Conservation (phyloP, 2,113 vertebrate species). For the Macrotus californicus region DNA sequence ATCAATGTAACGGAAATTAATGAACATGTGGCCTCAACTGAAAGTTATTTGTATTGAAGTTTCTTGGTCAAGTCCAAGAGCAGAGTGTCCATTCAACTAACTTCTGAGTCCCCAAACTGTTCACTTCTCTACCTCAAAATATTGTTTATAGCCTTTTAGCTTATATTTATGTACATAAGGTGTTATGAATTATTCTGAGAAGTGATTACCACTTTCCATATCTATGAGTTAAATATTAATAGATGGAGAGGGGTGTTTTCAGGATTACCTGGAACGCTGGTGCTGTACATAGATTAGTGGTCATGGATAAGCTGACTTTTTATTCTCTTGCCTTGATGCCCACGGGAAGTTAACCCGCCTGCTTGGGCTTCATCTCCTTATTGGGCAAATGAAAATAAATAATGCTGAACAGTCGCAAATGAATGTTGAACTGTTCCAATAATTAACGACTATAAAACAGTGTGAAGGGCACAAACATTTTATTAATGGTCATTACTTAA, state of each 20-base stretch:
- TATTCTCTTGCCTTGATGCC: not conserved
- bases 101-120: not conserved
- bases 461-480: conserved; percentile 33
- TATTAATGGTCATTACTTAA: conserved; percentile 48
- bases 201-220: not conserved
- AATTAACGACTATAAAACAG: conserved; percentile 33
- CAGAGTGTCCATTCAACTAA: not conserved
- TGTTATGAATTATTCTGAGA: not conserved
- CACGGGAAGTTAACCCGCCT: not conserved
- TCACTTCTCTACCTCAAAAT: not conserved
- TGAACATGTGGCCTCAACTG: not conserved
- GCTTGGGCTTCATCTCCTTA: not conserved
- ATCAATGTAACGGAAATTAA: not conserved
- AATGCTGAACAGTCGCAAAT: not conserved
- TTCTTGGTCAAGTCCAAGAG: not conserved
- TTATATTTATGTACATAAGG: not conserved
- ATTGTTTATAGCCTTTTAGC: not conserved
- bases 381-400: conserved; percentile 3
- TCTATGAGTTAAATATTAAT: not conserved
- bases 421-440: not conserved
- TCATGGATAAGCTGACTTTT: not conserved
- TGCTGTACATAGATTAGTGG: not conserved
- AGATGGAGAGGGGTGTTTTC: not conserved
- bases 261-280: not conserved
- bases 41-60: not conserved